Base-by-base conservation (phyloP, 2,888 invertebrate species). In the Tiliacea aurago region DNA sequence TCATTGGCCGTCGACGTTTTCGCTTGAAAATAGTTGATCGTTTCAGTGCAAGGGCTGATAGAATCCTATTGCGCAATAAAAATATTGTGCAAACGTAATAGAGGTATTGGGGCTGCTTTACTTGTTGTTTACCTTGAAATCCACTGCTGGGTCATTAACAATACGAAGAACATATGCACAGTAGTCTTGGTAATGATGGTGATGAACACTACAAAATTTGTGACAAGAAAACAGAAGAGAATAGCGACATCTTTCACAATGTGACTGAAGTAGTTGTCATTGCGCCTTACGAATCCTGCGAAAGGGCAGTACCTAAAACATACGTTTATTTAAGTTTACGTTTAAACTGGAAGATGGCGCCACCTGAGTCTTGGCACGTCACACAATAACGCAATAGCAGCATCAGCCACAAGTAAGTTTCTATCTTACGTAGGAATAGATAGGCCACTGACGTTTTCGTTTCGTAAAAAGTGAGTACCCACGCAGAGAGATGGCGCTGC, bases 191-290 rank as follows among this genome's bases (percentile, higher is more conserved):
- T 72, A 11, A 87, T 7, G 6, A 92, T 88, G 2, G 85, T 83
- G 20, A 87, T 11, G 41, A 92, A 86, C 0, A 92, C 89, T 10
- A 92, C 73, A 15, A 88, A 86, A 75, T 91, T 92, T 4, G 92
- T 89, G 7, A 90, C 3, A 6, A 92, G 20, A 74, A 92, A 92
- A 61, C 88, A 91, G 0, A 79, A 5, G 4, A 92, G 71, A 4
- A 90, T 73, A 5, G 86, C 5, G 11, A 91, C 13, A 64, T 92
- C 91, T 20, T 82, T 86, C 7, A 87, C 3, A 0, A 86, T 76
- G 49, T 75, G 81, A 11, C 62, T 67, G 10, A 89, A 47, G 49
- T 82, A 81, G 68, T 81, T 86, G 23, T 83, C 84, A n/a, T 49
- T 61, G 6, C 79, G 76, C 9, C 68, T 83, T 0, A 68, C n/a